Evolutionary conservation across 2,113 vertebrate species (phyloP), one percentile per base, ranked within the genome.

Genomic region (Poeciliopsis retropinna): DNA sequence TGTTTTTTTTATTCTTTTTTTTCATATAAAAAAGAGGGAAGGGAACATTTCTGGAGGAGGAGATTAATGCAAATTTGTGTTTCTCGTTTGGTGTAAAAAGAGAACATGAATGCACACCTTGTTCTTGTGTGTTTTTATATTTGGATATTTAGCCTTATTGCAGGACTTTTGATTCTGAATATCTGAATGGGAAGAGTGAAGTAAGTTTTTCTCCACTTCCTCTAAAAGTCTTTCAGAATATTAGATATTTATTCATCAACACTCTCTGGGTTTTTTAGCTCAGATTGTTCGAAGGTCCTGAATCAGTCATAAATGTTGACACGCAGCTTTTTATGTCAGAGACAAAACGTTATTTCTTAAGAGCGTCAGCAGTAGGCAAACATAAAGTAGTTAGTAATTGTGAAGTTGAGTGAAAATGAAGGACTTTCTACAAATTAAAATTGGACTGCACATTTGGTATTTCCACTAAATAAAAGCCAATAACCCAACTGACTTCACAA

Each of bases 31-130:
- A 83, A 84, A 15, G 11, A 37, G 68, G 72, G 80, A 88, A 81
- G 70, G 66, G 85, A 72, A 84, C 76, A 85, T 73, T 80, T 87
- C 85, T 89, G 90, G 85, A 83, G 88, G 90, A 88, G 87, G 87
- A 66, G 67, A 87, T 92, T 88, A 86, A 77, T 85, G 80, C 83
- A 87, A 85, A 82, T 80, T 78, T 88, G 72, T 86, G 68, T 81
- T 90, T 66, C 74, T 87, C 11, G 34, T 78, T 81, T 85, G 74
- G 68, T 85, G 69, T 85, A 64, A 87, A 79, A 62, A 74, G 30
- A 86, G 29, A 85, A 75, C 28, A 47, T 64, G 67, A 11, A 64
- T 82, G 80, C 31, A 37, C 25, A 4, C 60, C 47, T 60, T 64
- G 61, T 30, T 41, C 64, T 71, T 30, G 39, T 32, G 7, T 37